Conservation (phyloP, 2,113 vertebrate genomes). For the Fukomys damarensis region DNA sequence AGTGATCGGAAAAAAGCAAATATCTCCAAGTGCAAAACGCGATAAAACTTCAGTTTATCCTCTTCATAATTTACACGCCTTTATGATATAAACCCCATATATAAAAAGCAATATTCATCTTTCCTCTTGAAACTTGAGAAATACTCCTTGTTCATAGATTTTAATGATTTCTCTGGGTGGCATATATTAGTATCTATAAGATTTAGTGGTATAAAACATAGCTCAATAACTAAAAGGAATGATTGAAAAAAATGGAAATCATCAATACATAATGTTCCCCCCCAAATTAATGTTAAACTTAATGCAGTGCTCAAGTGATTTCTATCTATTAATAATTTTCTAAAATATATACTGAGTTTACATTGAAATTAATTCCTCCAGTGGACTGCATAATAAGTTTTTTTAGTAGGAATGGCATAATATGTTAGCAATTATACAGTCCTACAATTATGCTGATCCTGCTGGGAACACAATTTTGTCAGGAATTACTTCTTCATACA, state of each 20-base stretch:
- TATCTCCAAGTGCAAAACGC: neutral
- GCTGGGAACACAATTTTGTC: neutral
- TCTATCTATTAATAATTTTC: neutral
- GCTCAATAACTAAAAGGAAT: neutral
- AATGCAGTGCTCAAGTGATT: neutral
- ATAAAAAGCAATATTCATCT: neutral
- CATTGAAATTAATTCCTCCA: neutral
- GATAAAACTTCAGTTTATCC: neutral
- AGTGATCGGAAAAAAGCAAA: neutral
- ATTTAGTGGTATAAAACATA: neutral
- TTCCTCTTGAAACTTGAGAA: neutral
- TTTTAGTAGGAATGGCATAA: neutral
- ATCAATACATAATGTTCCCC: neutral
- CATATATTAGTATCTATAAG: neutral
- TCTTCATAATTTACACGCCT: neutral
- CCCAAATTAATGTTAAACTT: neutral
- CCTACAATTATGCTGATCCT: neutral
- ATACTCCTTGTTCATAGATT: neutral
- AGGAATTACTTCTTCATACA: neutral
- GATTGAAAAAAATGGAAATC: neutral
- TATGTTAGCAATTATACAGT: neutral
- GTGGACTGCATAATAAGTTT: neutral
- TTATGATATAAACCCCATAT: neutral
- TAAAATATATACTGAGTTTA: slow-evolving; percentile 12
- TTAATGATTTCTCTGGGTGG: neutral